phyloP scores from a whole-genome alignment of 2,888 invertebrate species.

The Lasioglossum figueresi region DNA sequence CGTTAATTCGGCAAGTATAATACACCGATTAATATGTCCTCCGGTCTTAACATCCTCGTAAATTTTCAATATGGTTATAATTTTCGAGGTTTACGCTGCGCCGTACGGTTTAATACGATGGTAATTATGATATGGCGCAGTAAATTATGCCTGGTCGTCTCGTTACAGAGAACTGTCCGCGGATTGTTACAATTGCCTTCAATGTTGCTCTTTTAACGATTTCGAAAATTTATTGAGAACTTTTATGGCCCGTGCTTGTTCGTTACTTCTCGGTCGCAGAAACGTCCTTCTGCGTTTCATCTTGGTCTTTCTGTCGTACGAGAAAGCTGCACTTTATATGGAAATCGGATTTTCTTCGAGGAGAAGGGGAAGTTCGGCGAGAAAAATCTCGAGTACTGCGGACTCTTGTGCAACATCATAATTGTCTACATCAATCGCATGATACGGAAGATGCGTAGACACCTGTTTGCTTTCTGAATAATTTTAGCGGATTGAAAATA shows the following conservation, averaged over 20 bases:
- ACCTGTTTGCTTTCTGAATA: not conserved
- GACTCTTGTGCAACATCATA: not conserved
- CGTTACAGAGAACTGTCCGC: constrained; percentile 15
- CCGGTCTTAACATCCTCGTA: constrained; percentile 48
- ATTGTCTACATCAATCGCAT: not conserved
- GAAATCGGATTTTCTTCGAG: not conserved
- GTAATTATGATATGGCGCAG: constrained; percentile 43
- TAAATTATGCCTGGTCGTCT: constrained; percentile 42
- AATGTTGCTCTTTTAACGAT: not conserved
- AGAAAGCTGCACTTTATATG: not conserved
- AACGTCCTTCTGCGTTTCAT: not conserved
- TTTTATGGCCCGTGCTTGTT: not conserved
- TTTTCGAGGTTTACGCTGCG: constrained; percentile 29
- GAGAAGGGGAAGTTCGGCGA: not conserved
- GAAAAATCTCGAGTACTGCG: not conserved
- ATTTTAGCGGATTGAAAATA: not conserved
- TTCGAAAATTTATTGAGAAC: constrained; percentile 8
- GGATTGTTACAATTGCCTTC: constrained; percentile 49
- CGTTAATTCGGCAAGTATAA: constrained; percentile 43
- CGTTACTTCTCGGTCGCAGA: not conserved
- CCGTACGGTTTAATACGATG: constrained; percentile 26
- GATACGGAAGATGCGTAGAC: not conserved
- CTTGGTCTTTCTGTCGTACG: not conserved
- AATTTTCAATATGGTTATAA: constrained; percentile 41
- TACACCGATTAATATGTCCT: constrained; percentile 40